Percentiles rank a stretch among this genome's conserved stretches.
phyloP scores from a whole-genome alignment of 2,113 vertebrate species.

The Aythya baeri region DNA sequence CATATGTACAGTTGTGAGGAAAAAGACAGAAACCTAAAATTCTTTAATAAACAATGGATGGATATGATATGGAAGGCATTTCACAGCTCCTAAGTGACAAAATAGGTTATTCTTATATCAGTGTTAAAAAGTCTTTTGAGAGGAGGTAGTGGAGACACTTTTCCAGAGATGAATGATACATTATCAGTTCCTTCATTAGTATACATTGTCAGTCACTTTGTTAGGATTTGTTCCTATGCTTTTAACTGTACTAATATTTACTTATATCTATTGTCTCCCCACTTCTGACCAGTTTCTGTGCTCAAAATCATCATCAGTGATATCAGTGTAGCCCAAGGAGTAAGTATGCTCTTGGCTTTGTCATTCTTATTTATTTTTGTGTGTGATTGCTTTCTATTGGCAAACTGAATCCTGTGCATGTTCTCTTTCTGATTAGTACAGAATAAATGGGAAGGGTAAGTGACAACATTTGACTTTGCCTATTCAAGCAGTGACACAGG shows the following conservation, averaged over 20 bases:
- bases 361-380: neutral
- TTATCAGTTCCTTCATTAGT: neutral
- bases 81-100: neutral
- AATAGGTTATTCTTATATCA: neutral
- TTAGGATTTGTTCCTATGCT: neutral
- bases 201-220: neutral
- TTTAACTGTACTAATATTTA: neutral
- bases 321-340: neutral
- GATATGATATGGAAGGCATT: neutral
- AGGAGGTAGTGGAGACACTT: neutral
- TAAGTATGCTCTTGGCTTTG: neutral
- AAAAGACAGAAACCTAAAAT: neutral
- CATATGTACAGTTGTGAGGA: neutral
- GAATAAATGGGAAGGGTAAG: constrained; percentile 7
- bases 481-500: constrained; percentile 11
- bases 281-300: neutral
- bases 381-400: neutral
- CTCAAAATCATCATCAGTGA: neutral
- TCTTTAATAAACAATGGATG: neutral
- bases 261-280: neutral
- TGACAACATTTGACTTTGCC: constrained; percentile 36
- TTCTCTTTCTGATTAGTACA: neutral
- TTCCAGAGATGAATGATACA: neutral
- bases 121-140: neutral
- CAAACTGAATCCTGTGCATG: neutral